Percentiles rank a stretch among this genome's conserved stretches.
phyloP scores from a whole-genome alignment of 2,797 vertebrate genomes.

The Taeniopygia guttata region DNA sequence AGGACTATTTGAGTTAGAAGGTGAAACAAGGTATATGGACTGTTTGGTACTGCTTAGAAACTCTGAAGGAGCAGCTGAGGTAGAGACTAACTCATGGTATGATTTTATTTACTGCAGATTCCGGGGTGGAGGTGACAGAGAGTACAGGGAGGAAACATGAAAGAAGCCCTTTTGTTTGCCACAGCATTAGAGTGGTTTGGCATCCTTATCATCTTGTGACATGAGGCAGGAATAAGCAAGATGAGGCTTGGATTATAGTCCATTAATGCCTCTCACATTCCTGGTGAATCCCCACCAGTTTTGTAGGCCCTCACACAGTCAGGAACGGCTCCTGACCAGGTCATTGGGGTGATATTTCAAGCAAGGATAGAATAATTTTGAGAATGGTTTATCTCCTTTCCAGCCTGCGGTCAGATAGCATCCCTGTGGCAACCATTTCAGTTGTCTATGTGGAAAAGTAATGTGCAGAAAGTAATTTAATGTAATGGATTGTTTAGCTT shows the following conservation, averaged over 20 bases:
- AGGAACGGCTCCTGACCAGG: neutral
- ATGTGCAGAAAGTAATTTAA: constrained; percentile 68
- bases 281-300: neutral
- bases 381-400: constrained; percentile 6
- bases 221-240: neutral
- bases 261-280: neutral
- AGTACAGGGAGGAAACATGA: neutral
- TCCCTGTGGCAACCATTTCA: constrained; percentile 56
- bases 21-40: neutral
- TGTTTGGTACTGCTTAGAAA: neutral
- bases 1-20: neutral
- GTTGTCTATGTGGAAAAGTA: constrained; percentile 46
- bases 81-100: neutral
- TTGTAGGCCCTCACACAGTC: neutral
- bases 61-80: neutral
- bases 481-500: constrained; percentile 70
- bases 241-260: neutral
- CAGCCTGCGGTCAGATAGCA: constrained; percentile 45
- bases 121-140: neutral
- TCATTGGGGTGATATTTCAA: neutral
- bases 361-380: constrained; percentile 8
- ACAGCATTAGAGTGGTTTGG: neutral
- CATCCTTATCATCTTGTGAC: neutral
- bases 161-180: neutral
- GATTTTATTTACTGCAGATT: neutral